Evolutionary conservation across 2,113 vertebrate species (phyloP).

Genomic region (Hippoglossus stenolepis): DNA sequence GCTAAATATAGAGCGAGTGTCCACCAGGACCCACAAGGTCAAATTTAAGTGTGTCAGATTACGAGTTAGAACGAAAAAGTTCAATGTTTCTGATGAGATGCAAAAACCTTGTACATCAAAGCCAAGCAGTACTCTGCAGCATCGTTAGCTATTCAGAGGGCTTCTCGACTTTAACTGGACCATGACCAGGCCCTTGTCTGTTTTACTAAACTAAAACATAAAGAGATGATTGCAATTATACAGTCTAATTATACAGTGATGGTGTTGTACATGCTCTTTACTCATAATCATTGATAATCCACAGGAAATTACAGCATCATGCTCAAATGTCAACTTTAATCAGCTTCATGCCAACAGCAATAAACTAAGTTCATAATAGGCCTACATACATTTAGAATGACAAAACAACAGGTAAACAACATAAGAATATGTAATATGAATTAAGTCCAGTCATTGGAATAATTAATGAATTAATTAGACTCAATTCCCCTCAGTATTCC

Average conservation of each 20-base stretch:
- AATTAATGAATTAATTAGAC: conserved; percentile 68
- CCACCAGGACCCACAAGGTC: not conserved
- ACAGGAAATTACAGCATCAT: conserved; percentile 37
- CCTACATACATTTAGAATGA: conserved; percentile 23
- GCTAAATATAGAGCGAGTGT: not conserved
- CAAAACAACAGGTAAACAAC: conserved; percentile 32
- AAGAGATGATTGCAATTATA: conserved; percentile 55
- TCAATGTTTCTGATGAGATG: conserved; percentile 15
- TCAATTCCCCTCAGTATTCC: conserved; percentile 52
- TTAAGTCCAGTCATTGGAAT: conserved; percentile 47
- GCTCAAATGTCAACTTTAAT: conserved; percentile 59
- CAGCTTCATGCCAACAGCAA: conserved; percentile 33
- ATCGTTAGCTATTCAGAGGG: conserved; percentile 14
- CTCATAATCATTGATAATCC: conserved; percentile 54
- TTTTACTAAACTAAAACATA: conserved; percentile 39
- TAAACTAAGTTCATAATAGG: conserved; percentile 42
- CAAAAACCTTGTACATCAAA: not conserved
- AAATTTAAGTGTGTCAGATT: not conserved
- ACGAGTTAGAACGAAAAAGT: not conserved
- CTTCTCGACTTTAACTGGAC: conserved; percentile 25
- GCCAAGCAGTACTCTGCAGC: not conserved
- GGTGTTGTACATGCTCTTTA: conserved; percentile 22
- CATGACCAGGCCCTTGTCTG: conserved; percentile 28
- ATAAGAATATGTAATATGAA: conserved; percentile 37
- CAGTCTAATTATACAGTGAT: conserved; percentile 50